Conservation (phyloP, 2,888 invertebrate genomes). For the Nineta flava region DNA sequence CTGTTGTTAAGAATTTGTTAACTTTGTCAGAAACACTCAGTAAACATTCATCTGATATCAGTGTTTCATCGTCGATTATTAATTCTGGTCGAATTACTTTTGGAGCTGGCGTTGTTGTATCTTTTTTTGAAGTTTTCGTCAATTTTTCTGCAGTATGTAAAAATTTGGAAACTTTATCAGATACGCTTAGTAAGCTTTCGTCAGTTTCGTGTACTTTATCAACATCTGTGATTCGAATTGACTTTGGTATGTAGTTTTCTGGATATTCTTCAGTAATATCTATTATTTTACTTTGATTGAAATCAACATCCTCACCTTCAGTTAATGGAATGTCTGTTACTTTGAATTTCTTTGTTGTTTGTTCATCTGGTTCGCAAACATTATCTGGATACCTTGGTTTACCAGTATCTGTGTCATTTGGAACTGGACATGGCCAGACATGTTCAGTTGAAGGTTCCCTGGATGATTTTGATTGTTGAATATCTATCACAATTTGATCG, state of each 20-base stretch:
- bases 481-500: constrained; percentile 46
- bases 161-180: constrained; percentile 38
- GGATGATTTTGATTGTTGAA: constrained; percentile 57
- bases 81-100: constrained; percentile 31
- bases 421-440: constrained; percentile 48
- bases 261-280: constrained; percentile 11
- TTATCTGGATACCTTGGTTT: constrained; percentile 57
- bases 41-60: constrained; percentile 44
- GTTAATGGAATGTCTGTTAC: constrained; percentile 33
- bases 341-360: constrained; percentile 24
- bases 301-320: constrained; percentile 45
- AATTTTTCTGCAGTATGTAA: constrained; percentile 29
- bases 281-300: constrained; percentile 21
- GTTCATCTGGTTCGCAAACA: constrained; percentile 60
- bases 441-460: constrained; percentile 59
- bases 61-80: constrained; percentile 34
- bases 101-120: constrained; percentile 23
- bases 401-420: constrained; percentile 38
- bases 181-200: constrained; percentile 36
- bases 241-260: constrained; percentile 9
- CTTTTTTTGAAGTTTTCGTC: constrained; percentile 17
- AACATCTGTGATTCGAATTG: constrained; percentile 20
- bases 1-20: constrained; percentile 42
- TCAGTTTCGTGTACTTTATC: constrained; percentile 29
- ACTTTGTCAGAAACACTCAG: constrained; percentile 55